Evolutionary conservation across 2,797 vertebrate genomes (phyloP).

Genomic region (Pygocentrus nattereri): DNA sequence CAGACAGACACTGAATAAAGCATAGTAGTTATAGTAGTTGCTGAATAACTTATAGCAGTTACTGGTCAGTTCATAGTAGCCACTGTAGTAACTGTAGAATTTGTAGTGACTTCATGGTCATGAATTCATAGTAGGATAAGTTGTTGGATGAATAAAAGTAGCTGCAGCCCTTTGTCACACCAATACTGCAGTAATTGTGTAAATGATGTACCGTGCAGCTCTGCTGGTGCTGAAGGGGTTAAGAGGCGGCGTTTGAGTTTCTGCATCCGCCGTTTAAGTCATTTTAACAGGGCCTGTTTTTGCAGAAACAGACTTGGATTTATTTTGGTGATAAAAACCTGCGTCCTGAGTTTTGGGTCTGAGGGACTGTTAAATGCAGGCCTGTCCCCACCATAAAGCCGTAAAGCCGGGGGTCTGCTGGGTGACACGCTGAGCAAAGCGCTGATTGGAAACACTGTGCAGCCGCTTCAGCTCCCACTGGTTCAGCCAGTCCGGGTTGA

Average conservation of each 20-base stretch:
- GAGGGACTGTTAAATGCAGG: slow-evolving; percentile 53
- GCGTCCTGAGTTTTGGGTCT: slow-evolving; percentile 58
- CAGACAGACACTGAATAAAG: too few species aligned
- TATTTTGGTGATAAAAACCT: slow-evolving; percentile 73
- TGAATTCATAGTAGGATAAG: too few species aligned
- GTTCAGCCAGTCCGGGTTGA: slow-evolving; percentile 28
- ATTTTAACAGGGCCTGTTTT: slow-evolving; percentile 69
- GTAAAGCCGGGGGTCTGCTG: slow-evolving; percentile 48
- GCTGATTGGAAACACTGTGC: slow-evolving; percentile 43
- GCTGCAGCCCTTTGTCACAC: too few species aligned
- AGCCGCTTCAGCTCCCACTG: slow-evolving; percentile 28
- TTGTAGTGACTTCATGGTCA: too few species aligned
- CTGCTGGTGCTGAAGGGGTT: neutral
- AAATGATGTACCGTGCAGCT: neutral
- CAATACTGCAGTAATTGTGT: too few species aligned
- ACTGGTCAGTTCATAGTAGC: too few species aligned
- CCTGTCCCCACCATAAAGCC: slow-evolving; percentile 51
- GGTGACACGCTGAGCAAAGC: slow-evolving; percentile 33
- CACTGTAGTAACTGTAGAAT: too few species aligned
- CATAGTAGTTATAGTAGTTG: too few species aligned
- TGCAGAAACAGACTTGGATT: slow-evolving; percentile 68
- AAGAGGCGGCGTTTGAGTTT: slow-evolving; percentile 69
- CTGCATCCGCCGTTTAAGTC: slow-evolving; percentile 71
- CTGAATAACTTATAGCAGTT: too few species aligned
- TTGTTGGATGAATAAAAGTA: too few species aligned